Percentiles rank a stretch among this genome's conserved stretches.
Evolutionary conservation across 2,888 invertebrate species (phyloP).

Genomic region (Oxytorus armatus): DNA sequence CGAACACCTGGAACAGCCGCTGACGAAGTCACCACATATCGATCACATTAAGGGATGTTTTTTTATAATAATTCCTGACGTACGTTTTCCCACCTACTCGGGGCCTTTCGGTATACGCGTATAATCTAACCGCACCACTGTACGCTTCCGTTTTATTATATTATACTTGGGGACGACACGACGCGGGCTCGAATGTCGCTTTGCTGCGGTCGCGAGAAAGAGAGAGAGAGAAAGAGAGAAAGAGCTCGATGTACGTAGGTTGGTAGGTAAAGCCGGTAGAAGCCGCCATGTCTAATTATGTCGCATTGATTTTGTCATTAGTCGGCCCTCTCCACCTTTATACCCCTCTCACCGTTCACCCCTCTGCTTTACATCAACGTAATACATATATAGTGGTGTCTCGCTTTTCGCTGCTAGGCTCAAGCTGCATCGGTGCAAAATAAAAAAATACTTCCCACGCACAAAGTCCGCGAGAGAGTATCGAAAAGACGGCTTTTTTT

Average conservation of each 20-base stretch:
- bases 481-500: constrained; percentile 36
- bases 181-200: constrained; percentile 63
- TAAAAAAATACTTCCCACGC: constrained; percentile 35
- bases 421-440: constrained; percentile 43
- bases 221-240: constrained; percentile 25
- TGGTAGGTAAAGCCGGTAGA: constrained; percentile 70
- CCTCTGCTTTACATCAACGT: constrained; percentile 58
- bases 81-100: constrained; percentile 63
- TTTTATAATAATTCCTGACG: constrained; percentile 80
- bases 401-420: constrained; percentile 36
- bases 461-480: constrained; percentile 22
- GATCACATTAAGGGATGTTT: constrained; percentile 81
- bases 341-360: constrained; percentile 33
- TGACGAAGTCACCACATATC: constrained; percentile 58
- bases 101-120: constrained; percentile 52
- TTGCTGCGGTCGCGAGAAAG: constrained; percentile 50
- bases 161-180: constrained; percentile 61
- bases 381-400: constrained; percentile 22
- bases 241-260: constrained; percentile 59
- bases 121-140: constrained; percentile 62
- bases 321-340: constrained; percentile 78
- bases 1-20: constrained; percentile 6
- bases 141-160: constrained; percentile 62
- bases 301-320: constrained; percentile 84
- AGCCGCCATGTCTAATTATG: constrained; percentile 83